Base-by-base conservation (phyloP, 2,113 vertebrate species). In the Myrmecobius fasciatus region DNA sequence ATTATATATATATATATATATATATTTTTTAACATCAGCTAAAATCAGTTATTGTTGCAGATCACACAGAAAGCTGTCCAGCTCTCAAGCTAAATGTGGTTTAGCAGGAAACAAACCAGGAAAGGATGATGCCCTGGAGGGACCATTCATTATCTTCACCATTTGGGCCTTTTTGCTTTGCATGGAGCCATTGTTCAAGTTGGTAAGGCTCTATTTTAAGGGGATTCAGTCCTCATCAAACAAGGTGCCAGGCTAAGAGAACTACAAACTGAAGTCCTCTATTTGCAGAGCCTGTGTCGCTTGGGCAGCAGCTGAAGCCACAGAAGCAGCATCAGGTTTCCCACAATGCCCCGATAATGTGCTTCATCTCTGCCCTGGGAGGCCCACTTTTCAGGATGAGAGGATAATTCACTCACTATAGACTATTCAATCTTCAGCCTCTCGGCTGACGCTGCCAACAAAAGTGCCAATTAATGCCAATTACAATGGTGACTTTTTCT, bases 401-500 rank as follows among this genome's bases (percentile, higher is more conserved):
- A 97, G 97, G 97, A 96, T 98, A 97, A 97, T 92, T 96, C 90
- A 96, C 97, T 91, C 24, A 52, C 98, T 94, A 94, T 95, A 95
- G 96, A 95, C 96, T 96, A 92, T 96, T 97, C 97, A 97, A 89
- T 98, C 93, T 96, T 98, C 98, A 95, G 94, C 96, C 97, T 98
- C 97, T 97, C 94, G 54, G 97, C 94, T 93, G 96, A 91, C 91
- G 96, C 89, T 97, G 98, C 96, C 98, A 98, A 96, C 92, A 97
- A 94, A 97, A 95, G 97, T 98, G 98, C 98, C 98, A 97, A 97
- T 98, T 98, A 98, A 97, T 98, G 97, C 97, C 98, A 97, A 97
- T 98, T 98, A 98, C 97, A 96, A 96, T 97, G 97, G 98, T 98
- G 97, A 97, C 97, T 98, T 98, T 56, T 98, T 97, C 97, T 95